Evolutionary conservation across 2,797 vertebrate species (phyloP), one percentile per base, ranked within the genome.

Genomic region (Enteromius paludinosus): DNA sequence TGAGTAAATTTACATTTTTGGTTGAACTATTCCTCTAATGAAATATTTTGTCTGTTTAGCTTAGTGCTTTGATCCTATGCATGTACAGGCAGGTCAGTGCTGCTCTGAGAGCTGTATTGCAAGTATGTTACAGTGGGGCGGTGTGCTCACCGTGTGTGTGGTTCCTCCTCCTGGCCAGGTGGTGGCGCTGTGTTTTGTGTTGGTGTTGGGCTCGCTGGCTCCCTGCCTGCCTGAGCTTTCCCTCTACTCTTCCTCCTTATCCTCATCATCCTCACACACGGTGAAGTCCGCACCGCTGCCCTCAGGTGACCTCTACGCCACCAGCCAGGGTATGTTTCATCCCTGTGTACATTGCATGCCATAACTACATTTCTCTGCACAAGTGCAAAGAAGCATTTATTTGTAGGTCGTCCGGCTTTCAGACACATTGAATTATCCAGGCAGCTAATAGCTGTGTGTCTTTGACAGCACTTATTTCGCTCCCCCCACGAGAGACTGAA

Each of bases 161-260:
- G 82, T 85, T 90, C 83, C 84, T 77, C 81, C 78, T 75, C 79
- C 88, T 68, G 66, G 64, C 87, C 94, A 99, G 98, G 97, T 99
- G 93, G 95, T 98, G 92, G 97, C 93, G 77, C 86, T 99, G 92
- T 99, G 98, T 91, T 99, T 99, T 2, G 94, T 99, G 86, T 94
- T 99, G 92, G 97, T 98, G 90, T 94, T 99, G 93, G 98, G 98
- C 89, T 97, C 97, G 88, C 92, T 99, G 73, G 94, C 97, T 87
- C 97, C 97, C 77, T 98, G 97, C 93, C 93, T 98, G 88, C 92
- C 95, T 11, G 91, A 94, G 87, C 95, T 98, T 90, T 97, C 97
- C 88, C 92, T 96, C 86, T 86, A 95, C 90, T 91, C 95, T 80
- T 96, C 97, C 90, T 95, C 95, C 83, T 77, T 86, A 78, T 89